Conservation (phyloP, 2,797 vertebrate species). For the Australoheros facetus region DNA sequence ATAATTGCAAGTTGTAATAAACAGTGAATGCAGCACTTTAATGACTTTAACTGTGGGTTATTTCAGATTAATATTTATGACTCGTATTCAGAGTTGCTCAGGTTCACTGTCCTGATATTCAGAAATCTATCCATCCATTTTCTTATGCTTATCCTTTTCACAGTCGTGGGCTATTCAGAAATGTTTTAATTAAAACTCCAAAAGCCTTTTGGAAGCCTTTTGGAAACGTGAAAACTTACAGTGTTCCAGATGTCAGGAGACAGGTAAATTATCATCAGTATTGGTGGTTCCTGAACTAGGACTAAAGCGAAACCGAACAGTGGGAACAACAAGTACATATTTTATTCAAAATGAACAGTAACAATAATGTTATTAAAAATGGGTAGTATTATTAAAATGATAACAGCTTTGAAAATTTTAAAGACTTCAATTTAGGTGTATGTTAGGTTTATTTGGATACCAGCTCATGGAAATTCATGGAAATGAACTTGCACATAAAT, state of each 20-base stretch:
- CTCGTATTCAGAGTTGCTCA: neutral
- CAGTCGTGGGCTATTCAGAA: neutral
- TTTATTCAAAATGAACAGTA: neutral
- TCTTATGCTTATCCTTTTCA: no score
- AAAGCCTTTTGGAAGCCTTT: neutral
- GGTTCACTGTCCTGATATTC: neutral
- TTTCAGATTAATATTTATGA: neutral
- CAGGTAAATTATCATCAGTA: neutral
- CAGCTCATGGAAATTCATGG: neutral
- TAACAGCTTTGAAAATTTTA: neutral
- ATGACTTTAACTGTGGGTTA: no score
- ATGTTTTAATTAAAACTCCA: neutral
- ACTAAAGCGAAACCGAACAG: neutral
- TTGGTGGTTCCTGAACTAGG: neutral
- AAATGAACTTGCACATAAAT: neutral
- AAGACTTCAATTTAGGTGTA: neutral
- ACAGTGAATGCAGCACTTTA: no score
- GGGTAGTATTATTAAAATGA: neutral
- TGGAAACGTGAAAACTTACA: neutral
- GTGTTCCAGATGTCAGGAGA: neutral
- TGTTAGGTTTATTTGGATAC: neutral
- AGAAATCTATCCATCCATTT: no score
- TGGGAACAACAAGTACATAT: neutral
- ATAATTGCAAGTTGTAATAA: neutral
- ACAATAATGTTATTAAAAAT: neutral